These are phyloP conservation scores for Phalacrocorax carbo DNA, from an alignment of 2,113 vertebrate species.

Conservation along the genomic window DNA sequence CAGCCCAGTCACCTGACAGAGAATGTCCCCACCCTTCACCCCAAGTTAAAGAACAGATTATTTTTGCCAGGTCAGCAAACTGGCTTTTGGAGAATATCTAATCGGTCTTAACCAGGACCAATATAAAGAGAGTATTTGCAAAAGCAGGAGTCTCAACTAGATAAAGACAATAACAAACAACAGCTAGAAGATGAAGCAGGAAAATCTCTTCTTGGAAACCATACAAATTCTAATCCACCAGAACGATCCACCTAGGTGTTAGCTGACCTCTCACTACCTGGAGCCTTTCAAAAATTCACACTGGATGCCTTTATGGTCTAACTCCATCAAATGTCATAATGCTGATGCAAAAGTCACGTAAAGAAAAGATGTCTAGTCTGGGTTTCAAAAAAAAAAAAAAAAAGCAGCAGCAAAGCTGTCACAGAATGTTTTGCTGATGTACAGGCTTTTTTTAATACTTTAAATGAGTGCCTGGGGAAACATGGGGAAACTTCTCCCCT, in stretches of 20 bases:
- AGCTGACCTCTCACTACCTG: background rate
- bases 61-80: background rate
- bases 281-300: background rate
- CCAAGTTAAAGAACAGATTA: background rate
- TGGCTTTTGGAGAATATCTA: background rate
- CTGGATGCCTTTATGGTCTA: background rate
- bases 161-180: background rate
- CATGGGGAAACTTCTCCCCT: background rate
- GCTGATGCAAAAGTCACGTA: background rate
- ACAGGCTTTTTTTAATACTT: background rate
- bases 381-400: background rate
- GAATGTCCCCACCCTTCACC: background rate
- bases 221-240: background rate
- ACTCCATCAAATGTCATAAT: background rate
- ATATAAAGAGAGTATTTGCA: background rate
- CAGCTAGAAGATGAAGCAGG: background rate
- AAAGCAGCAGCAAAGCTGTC: background rate
- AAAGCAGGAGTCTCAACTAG: background rate
- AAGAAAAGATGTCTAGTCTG: too few relatives aligned
- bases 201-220: background rate
- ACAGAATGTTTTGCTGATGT: background rate
- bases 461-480: background rate
- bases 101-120: background rate
- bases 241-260: background rate
- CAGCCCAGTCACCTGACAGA: background rate